phyloP scores from a whole-genome alignment of 2,888 invertebrate species.

The Leptopilina myrica region DNA sequence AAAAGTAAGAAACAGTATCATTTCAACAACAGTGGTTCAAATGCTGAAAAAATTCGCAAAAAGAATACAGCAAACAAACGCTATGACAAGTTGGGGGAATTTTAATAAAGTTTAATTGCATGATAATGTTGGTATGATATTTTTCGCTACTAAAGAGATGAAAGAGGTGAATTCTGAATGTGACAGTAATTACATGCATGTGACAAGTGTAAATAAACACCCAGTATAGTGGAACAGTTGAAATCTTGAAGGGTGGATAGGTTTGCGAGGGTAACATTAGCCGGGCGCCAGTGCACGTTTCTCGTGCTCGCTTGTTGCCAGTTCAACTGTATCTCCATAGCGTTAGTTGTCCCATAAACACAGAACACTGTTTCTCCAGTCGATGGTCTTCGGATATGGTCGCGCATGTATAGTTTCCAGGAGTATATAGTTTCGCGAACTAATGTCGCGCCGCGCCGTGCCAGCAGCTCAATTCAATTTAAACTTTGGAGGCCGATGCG shows the following conservation, averaged over 20 bases:
- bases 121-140: not conserved
- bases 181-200: conserved; percentile 38
- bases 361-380: conserved; percentile 72
- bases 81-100: no score
- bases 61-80: no score
- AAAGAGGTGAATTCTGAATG: conserved; percentile 8
- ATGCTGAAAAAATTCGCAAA: no score
- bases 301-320: conserved; percentile 63
- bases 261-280: conserved; percentile 56
- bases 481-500: conserved; percentile 69
- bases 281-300: conserved; percentile 61
- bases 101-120: not conserved
- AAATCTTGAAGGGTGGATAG: conserved; percentile 47
- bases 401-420: conserved; percentile 59
- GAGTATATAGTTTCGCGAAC: conserved; percentile 70
- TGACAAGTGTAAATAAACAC: conserved; percentile 40
- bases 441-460: conserved; percentile 66
- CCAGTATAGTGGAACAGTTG: conserved; percentile 25
- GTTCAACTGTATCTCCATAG: conserved; percentile 73
- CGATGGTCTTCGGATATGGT: conserved; percentile 75
- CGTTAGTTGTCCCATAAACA: conserved; percentile 74
- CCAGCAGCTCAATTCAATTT: conserved; percentile 75
- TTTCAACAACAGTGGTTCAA: no score
- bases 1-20: no score
- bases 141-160: not conserved